A percentile compares a stretch with the other conserved stretches of the same genome.
phyloP scores from a whole-genome alignment of 2,113 vertebrate species.

The Hippocampus abdominalis region DNA sequence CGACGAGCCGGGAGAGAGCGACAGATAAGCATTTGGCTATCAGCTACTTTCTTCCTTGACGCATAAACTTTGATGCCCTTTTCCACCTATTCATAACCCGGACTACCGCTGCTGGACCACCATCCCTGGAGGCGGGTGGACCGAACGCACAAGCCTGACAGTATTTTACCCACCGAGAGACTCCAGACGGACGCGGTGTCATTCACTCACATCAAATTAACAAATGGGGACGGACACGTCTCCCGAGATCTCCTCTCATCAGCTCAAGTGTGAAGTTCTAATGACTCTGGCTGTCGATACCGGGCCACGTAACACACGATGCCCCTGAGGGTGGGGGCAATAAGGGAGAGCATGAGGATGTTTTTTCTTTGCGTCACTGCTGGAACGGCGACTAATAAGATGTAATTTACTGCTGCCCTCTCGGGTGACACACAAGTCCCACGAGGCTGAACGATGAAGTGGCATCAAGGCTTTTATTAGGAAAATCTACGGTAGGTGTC shows the following conservation, averaged over 20 bases:
- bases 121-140: constrained; percentile 9
- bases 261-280: constrained; percentile 65
- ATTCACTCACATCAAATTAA: constrained; percentile 61
- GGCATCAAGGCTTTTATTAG: constrained; percentile 43
- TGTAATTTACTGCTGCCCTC: constrained; percentile 55
- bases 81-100: constrained; percentile 41
- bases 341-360: constrained; percentile 54
- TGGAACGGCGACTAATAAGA: constrained; percentile 63
- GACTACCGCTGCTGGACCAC: constrained; percentile 4
- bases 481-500: not conserved
- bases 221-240: constrained; percentile 49
- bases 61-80: constrained; percentile 42
- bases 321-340: constrained; percentile 54
- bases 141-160: constrained; percentile 8
- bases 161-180: not conserved
- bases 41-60: constrained; percentile 42
- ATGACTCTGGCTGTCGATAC: constrained; percentile 63
- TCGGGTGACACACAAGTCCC: constrained; percentile 40
- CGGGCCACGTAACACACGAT: constrained; percentile 30
- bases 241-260: constrained; percentile 45
- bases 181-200: constrained; percentile 36
- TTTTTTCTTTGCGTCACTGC: constrained; percentile 60
- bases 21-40: constrained; percentile 43
- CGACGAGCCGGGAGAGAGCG: constrained; percentile 35
- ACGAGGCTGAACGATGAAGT: constrained; percentile 39